phyloP scores from a whole-genome alignment of 2,797 vertebrate species.

The Macropodus opercularis region DNA sequence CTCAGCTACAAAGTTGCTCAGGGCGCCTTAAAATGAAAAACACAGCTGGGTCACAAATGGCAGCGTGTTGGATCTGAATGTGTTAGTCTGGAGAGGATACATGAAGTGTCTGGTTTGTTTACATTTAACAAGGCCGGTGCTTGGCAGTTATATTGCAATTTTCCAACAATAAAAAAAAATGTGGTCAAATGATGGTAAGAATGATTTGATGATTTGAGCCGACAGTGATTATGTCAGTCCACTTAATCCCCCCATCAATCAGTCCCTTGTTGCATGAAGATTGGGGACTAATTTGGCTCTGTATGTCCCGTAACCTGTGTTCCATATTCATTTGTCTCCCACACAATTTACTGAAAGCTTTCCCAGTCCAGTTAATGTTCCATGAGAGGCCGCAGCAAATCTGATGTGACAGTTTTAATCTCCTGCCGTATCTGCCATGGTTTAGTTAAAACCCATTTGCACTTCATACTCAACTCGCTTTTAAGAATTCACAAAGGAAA shows the following conservation, averaged over 20 bases:
- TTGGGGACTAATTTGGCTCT: slow-evolving; percentile 43
- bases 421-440: background rate
- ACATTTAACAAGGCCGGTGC: slow-evolving; percentile 8
- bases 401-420: slow-evolving; percentile 5
- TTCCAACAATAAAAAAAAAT: slow-evolving; percentile 26
- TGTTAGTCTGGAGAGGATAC: slow-evolving; percentile 18
- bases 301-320: slow-evolving; percentile 35
- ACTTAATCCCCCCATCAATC: slow-evolving; percentile 50
- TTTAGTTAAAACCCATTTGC: slow-evolving; percentile 5
- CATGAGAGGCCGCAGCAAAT: slow-evolving; percentile 3
- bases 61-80: slow-evolving; percentile 13
- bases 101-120: slow-evolving; percentile 21
- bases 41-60: slow-evolving; percentile 29
- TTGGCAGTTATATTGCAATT: slow-evolving; percentile 13
- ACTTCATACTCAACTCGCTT: background rate
- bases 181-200: too few species aligned
- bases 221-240: slow-evolving; percentile 25
- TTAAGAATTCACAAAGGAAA: background rate
- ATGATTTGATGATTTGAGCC: slow-evolving; percentile 36
- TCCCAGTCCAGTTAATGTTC: slow-evolving; percentile 28
- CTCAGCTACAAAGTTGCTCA: slow-evolving; percentile 4
- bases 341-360: slow-evolving; percentile 28
- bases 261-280: slow-evolving; percentile 34
- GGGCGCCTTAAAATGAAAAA: slow-evolving; percentile 40
- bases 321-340: slow-evolving; percentile 44